Base-by-base conservation (phyloP, 53 echinoderm and acorn worm species). In the Arbacia lixula region DNA sequence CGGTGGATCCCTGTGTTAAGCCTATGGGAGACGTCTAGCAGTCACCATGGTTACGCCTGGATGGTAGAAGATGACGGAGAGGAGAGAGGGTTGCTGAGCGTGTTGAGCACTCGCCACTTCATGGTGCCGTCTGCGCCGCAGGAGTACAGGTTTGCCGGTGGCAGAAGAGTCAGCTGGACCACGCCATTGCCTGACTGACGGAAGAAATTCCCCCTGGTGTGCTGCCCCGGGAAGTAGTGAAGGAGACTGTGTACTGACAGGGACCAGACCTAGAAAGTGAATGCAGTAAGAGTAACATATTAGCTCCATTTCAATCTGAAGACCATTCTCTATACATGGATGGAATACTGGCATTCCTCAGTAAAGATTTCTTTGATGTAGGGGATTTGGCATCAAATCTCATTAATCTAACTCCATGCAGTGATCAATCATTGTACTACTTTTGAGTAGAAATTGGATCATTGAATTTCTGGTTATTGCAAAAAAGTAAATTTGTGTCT, bases 81-180 rank as follows among this genome's bases (percentile, higher is more conserved):
- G 67, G 31, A 39, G 57, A 67, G 77, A 57, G 79, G 79, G 19
- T 78, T 60, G 19, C 1, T 28, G 38, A 34, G 27, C 24, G 60
- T 60, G 79, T 78, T 43, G 17, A 93, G 90, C 4, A 58, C 24
- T 2, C 93, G 87, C 97, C 97, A 97, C 61, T 94, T 97, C 87
- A 97, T 91, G 56, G 97, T 97, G 1, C 97, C 97, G 35, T 97
- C 97, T 0, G 92, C 94, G 4, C 97, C 97, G 62, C 97, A 97
- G 30, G 97, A 97, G 80, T 93, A 97, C 8, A 97, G 87, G 72
- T 97, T 89, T 40, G 90, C 87, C 12, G 93, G 91, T 8, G 94
- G 94, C 29, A 93, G 49, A 33, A 97, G 83, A 19, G 97, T 77
- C 19, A 97, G 84, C 73, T 97, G 97, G 16, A 94, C 73, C 30